Percentiles rank a stretch among this genome's conserved stretches.
phyloP scores from a whole-genome alignment of 2,888 invertebrate species.

The Cheilosia impressa region DNA sequence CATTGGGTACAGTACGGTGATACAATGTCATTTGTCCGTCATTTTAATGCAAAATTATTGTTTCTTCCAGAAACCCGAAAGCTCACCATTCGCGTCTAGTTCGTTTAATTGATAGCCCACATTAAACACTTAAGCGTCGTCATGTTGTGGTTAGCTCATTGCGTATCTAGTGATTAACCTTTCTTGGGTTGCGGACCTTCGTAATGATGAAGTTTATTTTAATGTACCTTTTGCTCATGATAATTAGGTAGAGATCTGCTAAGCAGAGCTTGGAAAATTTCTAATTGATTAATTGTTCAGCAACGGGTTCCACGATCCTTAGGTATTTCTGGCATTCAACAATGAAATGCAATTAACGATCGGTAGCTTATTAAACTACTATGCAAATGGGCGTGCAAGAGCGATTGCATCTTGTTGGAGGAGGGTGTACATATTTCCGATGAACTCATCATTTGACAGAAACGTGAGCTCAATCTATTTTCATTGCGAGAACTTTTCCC shows the following conservation, averaged over 20 bases:
- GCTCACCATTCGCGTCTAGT: not conserved
- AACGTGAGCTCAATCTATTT: slow-evolving; percentile 20
- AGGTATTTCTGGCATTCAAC: slow-evolving; percentile 5
- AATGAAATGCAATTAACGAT: not conserved
- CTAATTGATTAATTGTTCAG: slow-evolving; percentile 4
- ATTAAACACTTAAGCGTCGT: slow-evolving; percentile 4
- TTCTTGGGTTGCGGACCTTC: slow-evolving; percentile 15
- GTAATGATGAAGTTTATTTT: slow-evolving; percentile 3
- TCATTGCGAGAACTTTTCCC: slow-evolving; percentile 7
- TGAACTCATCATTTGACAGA: slow-evolving; percentile 29
- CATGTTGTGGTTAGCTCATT: slow-evolving; percentile 9
- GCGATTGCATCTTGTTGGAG: slow-evolving; percentile 1
- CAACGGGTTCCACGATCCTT: not conserved
- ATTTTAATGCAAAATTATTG: slow-evolving; percentile 51
- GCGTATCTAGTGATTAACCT: slow-evolving; percentile 7
- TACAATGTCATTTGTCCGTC: not conserved
- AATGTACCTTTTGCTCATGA: not conserved
- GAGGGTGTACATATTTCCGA: not conserved
- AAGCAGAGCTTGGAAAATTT: slow-evolving; percentile 3
- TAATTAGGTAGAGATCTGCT: not conserved
- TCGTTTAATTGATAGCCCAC: slow-evolving; percentile 11
- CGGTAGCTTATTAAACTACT: not conserved
- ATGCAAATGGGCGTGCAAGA: slow-evolving; percentile 25
- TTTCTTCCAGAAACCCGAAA: not conserved
- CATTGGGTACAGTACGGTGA: not conserved